These are phyloP conservation scores for Liparis tanakae DNA, from an alignment of 2,797 vertebrate species.

Conservation along the genomic window DNA sequence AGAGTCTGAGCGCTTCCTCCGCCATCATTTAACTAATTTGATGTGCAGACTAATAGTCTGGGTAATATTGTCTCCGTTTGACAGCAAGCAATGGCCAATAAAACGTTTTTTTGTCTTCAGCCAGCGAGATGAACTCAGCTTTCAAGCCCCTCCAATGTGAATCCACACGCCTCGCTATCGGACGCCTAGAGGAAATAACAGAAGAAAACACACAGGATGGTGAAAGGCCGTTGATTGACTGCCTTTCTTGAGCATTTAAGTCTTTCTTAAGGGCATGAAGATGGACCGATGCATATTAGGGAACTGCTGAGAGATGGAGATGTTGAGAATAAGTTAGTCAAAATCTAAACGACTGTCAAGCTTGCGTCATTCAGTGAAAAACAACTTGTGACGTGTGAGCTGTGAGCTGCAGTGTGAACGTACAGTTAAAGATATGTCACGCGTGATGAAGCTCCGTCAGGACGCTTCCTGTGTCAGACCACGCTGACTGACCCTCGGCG, in stretches of 20 bases:
- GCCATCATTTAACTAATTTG: not conserved
- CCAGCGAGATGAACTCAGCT: not conserved
- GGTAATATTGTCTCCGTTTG: slow-evolving; percentile 16
- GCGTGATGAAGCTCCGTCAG: slow-evolving; percentile 1
- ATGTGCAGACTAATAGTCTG: not conserved
- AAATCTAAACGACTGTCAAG: not conserved
- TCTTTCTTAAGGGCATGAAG: not conserved
- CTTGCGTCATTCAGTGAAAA: not conserved
- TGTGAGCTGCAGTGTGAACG: not conserved
- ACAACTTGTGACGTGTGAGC: not conserved
- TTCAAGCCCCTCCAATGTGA: not conserved
- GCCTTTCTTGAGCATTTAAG: not conserved
- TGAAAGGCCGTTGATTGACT: not conserved
- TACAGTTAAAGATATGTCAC: not conserved
- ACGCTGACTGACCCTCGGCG: slow-evolving; percentile 31
- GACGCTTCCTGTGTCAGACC: slow-evolving; percentile 42
- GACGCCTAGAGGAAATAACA: not conserved
- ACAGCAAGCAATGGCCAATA: not conserved
- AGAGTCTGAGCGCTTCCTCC: not conserved
- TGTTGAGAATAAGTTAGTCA: not conserved
- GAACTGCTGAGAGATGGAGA: not conserved
- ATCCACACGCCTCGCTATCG: not conserved
- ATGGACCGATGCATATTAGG: not conserved
- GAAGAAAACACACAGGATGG: not conserved
- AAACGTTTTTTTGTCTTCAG: not conserved